Evolutionary conservation across 1,140 invertebrate species (phyloP), one percentile per base, ranked within the genome.

Genomic region (Drosophila carrolli): DNA sequence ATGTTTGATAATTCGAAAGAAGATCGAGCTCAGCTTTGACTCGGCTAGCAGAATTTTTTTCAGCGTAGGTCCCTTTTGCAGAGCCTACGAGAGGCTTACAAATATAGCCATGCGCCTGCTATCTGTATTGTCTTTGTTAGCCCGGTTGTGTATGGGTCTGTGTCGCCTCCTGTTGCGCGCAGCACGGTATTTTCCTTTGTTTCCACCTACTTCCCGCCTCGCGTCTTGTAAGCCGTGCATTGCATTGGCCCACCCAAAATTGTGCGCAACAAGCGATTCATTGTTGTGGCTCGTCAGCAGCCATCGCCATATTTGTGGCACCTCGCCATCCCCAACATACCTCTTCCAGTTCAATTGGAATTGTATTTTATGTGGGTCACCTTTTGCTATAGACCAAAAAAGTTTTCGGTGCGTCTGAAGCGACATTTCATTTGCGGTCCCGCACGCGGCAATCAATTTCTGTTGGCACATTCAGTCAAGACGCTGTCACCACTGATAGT

Each of bases 371-470:
- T 86, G 75, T 83, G 79, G 84, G 79, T 79, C 79, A 77, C 54
- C 67, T 40, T 75, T 61, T 59, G 40, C 27, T 57, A 32, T 44
- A 70, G 56, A 47, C 71, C 61, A 58, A 53, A 78, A 81, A 81
- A 78, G 63, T 56, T 88, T 79, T 67, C 68, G 58, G 55, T 68
- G 57, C 51, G 67, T 72, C 78, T 72, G 79, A 73, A 53, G 75
- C 75, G 79, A 83, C 83, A 86, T 86, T 83, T 86, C 75, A 86
- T 83, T 86, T 86, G 79, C 71, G 83, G 83, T 83, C 73, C 72
- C 79, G 62, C 78, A 47, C 38, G 32, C 70, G 59, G 78, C 75
- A 79, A 72, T 88, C 71, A 79, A 83, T 88, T 86, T 81, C 60
- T 86, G 83, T 82, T 78, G 83, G 78, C 65, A 58, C 65, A 72